Evolutionary conservation across 2,113 vertebrate species (phyloP).

Genomic region (Myodes glareolus): DNA sequence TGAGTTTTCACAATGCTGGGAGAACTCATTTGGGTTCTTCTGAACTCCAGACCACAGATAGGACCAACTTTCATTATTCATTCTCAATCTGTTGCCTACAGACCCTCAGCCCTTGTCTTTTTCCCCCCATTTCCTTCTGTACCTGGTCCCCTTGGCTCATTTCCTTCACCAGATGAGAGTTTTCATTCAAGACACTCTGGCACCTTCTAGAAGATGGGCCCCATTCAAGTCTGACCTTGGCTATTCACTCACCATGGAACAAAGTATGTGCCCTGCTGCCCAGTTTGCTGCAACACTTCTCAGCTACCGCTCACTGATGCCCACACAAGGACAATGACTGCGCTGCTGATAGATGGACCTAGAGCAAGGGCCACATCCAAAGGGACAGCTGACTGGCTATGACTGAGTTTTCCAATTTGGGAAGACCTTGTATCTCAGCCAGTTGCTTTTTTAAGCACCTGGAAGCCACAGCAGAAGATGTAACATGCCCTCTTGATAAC

Average conservation of each 20-base stretch:
- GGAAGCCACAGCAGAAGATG: conserved; percentile 82
- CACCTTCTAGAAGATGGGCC: neutral
- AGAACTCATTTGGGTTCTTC: neutral
- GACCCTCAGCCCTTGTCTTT: neutral
- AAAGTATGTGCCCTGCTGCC: neutral
- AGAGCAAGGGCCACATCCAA: neutral
- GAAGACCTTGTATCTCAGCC: conserved; percentile 74
- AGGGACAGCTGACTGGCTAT: conserved; percentile 51
- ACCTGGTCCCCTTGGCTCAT: neutral
- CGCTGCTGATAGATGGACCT: neutral
- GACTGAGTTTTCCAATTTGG: conserved; percentile 79
- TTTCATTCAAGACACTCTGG: neutral
- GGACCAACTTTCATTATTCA: neutral
- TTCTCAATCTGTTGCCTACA: neutral
- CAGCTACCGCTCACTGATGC: neutral
- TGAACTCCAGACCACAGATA: neutral
- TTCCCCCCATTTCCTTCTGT: conserved; percentile 32
- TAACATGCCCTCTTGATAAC: conserved; percentile 82
- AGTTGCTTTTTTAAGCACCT: conserved; percentile 87
- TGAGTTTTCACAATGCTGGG: neutral
- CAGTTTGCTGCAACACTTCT: conserved; percentile 25
- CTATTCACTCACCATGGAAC: neutral
- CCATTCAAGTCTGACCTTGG: neutral
- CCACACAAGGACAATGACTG: neutral
- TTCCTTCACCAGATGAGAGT: neutral